Conservation (phyloP, 2,888 invertebrate species). For the Amorpha juglandis region DNA sequence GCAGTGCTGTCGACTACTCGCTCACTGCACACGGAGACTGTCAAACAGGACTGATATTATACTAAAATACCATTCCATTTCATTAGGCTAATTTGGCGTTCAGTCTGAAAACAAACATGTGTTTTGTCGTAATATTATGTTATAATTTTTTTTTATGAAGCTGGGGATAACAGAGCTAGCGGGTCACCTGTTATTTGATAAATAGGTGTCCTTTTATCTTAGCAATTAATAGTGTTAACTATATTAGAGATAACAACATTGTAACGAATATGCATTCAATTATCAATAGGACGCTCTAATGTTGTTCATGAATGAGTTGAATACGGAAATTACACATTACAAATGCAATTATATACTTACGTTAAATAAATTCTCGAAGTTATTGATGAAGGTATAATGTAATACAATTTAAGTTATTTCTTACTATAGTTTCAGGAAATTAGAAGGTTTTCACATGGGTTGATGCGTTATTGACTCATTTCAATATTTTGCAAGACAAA, state of each 20-base stretch:
- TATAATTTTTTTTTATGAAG: not conserved
- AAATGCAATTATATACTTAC: not conserved
- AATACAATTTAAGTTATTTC: not conserved
- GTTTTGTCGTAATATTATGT: not conserved
- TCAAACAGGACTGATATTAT: no score
- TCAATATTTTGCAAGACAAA: no score
- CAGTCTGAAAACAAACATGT: no score
- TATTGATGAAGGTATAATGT: not conserved
- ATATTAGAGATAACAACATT: constrained; percentile 8
- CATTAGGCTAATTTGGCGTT: no score
- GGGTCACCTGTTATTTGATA: no score
- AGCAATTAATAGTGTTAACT: constrained; percentile 3
- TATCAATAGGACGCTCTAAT: not conserved
- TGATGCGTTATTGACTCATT: no score
- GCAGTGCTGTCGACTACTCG: no score
- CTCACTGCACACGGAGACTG: no score
- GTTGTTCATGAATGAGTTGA: constrained; percentile 3
- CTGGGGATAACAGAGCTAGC: no score
- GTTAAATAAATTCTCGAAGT: not conserved
- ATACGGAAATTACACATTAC: not conserved
- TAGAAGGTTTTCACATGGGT: no score
- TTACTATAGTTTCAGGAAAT: no score
- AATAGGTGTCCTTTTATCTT: not conserved
- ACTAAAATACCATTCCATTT: no score
- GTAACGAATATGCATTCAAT: constrained; percentile 15